Conservation (phyloP, 2,888 invertebrate genomes). For the Lochmaea crataegi region DNA sequence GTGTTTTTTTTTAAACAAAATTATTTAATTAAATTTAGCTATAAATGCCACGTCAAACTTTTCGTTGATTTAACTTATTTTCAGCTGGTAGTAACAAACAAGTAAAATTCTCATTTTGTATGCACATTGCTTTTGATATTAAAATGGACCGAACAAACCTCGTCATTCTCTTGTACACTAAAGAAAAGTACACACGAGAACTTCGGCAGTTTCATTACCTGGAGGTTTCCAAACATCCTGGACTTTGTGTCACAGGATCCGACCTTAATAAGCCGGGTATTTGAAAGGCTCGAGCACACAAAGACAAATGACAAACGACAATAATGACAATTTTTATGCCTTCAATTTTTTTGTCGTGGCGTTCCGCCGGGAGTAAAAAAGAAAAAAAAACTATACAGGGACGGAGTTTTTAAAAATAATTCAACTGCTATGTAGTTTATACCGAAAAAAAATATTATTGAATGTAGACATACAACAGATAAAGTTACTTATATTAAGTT, state of each 20-base stretch:
- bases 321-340: conserved; percentile 61
- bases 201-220: conserved; percentile 53
- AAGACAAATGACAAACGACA: conserved; percentile 60
- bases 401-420: neutral
- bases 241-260: conserved; percentile 59
- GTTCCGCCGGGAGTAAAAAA: neutral
- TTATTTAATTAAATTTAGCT: neutral
- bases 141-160: conserved; percentile 26
- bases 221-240: conserved; percentile 62
- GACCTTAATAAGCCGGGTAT: conserved; percentile 61
- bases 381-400: neutral
- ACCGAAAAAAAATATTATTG: no score
- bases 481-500: no score
- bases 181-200: conserved; percentile 47
- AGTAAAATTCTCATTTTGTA: neutral
- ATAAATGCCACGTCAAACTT: neutral
- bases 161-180: conserved; percentile 29
- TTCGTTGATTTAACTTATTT: neutral
- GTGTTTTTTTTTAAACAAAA: no score
- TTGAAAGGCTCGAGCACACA: conserved; percentile 56
- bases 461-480: no score
- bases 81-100: neutral
- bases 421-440: no score
- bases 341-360: conserved; percentile 48
- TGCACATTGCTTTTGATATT: conserved; percentile 10